A percentile compares a stretch with the other conserved stretches of the same genome.
Conservation (phyloP, 1,140 invertebrate genomes). For the Parasteatoda tepidariorum region DNA sequence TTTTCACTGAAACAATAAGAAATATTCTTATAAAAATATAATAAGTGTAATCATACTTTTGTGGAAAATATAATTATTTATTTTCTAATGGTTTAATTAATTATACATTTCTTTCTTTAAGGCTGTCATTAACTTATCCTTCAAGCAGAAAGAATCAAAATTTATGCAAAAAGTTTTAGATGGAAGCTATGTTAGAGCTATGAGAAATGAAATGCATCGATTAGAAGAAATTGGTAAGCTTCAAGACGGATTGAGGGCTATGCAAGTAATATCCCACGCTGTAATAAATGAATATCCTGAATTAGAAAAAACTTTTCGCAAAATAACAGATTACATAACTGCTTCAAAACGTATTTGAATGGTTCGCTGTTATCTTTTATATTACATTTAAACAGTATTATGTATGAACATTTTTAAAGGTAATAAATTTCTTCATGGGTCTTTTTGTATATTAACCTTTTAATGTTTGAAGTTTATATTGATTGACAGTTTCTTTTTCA, state of each 20-base stretch:
- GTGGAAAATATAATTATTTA: too few relatives aligned
- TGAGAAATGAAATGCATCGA: conserved; percentile 25
- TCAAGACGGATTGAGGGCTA: background rate
- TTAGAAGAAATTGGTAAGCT: conserved; percentile 34
- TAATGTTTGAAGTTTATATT: too few relatives aligned
- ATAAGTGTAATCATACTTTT: too few relatives aligned
- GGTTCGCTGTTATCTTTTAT: background rate
- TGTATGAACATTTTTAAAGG: background rate
- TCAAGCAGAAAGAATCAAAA: conserved; percentile 41
- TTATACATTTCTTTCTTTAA: conserved; percentile 10
- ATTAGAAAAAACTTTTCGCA: conserved; percentile 16
- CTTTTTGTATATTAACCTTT: too few relatives aligned
- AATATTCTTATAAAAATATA: too few relatives aligned
- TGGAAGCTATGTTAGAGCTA: conserved; percentile 32
- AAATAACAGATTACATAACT: conserved; percentile 29
- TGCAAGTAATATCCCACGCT: conserved; percentile 25
- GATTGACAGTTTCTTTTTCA: too few relatives aligned
- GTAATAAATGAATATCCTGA: conserved; percentile 8
- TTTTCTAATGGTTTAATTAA: too few relatives aligned
- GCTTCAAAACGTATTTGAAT: conserved; percentile 33
- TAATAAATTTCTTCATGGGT: background rate
- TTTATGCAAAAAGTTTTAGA: conserved; percentile 30
- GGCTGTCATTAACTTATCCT: conserved; percentile 30
- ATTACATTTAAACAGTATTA: background rate
- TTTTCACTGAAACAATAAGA: too few relatives aligned